Base-by-base conservation (phyloP, 2,888 invertebrate species). In the Hypena proboscidalis region DNA sequence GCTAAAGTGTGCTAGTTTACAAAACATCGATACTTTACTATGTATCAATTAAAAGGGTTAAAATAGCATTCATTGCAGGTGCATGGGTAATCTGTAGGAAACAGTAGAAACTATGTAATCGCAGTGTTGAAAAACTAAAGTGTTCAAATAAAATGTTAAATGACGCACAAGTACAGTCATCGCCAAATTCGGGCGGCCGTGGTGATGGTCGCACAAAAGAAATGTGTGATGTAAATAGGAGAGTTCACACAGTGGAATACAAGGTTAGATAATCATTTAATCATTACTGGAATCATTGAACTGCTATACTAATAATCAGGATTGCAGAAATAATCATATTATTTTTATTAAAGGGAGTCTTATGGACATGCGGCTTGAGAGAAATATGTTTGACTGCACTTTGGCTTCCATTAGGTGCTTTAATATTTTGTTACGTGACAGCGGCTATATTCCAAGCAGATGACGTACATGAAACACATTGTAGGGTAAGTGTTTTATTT, bases 391-490 rank as follows among this genome's bases (percentile, higher is more conserved):
- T 96, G 65, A 92, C 95, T 60, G 96, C 97, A 41, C 95, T 97
- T 47, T 94, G 95, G 76, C 93, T 97, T 88, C 98, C 98, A 57
- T 92, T 97, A 76, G 92, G 95, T 77, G 95, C 97, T 72, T 93
- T 98, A 77, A 91, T 97, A 75, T 93, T 96, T 83, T 98, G 98
- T 91, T 97, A 98, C 85, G 91, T 96, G 79, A 95, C 97, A 62
- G 97, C 97, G 54, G 95, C 96, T 80, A 94, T 97, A 80, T 98
- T 97, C 90, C 97, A 97, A 90, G 94, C 95, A 87, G 96, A 97
- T 90, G 97, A 97, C 86, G 96, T 98, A 75, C 98, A 98, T 78
- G 97, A 97, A 92, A 97, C 97, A 62, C 97, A 97, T 88, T 98
- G 98, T 93, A 94, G 95, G 87, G 98, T 98, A 92, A 94, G 95